Percentiles rank a stretch among this genome's conserved stretches.
These are phyloP conservation scores for Agrochola litura DNA, from an alignment of 2,888 invertebrate species.

Conservation along the genomic window DNA sequence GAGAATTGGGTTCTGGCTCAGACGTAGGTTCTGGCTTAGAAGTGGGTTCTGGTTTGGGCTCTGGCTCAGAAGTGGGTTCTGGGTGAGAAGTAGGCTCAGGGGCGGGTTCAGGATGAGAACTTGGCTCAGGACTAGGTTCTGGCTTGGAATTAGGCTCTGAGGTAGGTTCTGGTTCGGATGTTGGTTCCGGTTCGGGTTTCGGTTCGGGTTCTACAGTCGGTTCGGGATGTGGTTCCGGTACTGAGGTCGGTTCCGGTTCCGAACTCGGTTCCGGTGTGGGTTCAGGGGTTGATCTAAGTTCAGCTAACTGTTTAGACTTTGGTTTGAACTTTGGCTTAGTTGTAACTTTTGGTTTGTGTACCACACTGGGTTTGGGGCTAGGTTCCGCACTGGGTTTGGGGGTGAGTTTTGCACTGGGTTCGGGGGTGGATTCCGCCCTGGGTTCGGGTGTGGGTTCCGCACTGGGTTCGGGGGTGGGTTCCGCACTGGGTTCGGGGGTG, in stretches of 20 bases:
- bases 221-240: constrained; percentile 77
- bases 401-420: constrained; percentile 57
- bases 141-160: constrained; percentile 15
- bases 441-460: constrained; percentile 20
- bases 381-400: constrained; percentile 43
- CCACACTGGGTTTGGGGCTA: constrained; percentile 73
- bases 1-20: constrained; percentile 77
- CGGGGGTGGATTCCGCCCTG: constrained; percentile 55
- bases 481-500: not conserved
- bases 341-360: constrained; percentile 76
- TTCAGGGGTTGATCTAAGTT: constrained; percentile 71
- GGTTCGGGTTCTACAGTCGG: constrained; percentile 82
- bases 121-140: constrained; percentile 68
- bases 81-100: constrained; percentile 64
- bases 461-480: constrained; percentile 8
- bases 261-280: constrained; percentile 72
- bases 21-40: constrained; percentile 79
- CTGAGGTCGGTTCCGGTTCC: constrained; percentile 72
- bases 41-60: constrained; percentile 80
- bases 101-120: constrained; percentile 57
- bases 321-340: constrained; percentile 74
- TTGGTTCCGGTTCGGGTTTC: constrained; percentile 79
- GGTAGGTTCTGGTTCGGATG: constrained; percentile 75
- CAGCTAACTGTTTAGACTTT: constrained; percentile 79
- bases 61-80: constrained; percentile 66